These are phyloP conservation scores for Ypsolopha scabrella DNA, from an alignment of 2,888 invertebrate genomes.

Conservation along the genomic window DNA sequence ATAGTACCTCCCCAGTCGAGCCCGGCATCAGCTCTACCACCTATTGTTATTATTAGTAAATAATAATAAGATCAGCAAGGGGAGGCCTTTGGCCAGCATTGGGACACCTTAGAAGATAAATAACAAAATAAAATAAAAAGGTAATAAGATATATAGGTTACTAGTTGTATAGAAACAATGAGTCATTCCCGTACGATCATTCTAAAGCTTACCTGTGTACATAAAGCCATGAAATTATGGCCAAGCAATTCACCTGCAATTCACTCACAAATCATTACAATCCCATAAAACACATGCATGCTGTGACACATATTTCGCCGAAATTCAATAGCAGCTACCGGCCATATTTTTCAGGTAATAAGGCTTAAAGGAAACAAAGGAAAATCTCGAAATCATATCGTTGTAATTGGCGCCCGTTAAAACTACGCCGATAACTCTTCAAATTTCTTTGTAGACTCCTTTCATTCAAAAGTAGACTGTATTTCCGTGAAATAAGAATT, in stretches of 20 bases:
- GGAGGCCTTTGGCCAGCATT: too few relatives aligned
- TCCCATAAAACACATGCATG: background rate
- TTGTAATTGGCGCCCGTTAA: constrained; percentile 29
- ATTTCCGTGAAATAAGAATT: background rate
- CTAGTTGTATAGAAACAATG: too few relatives aligned
- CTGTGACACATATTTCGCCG: background rate
- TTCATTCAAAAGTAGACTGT: background rate
- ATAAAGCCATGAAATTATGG: background rate
- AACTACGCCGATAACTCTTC: constrained; percentile 27
- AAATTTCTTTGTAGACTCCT: background rate
- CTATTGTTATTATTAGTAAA: too few relatives aligned
- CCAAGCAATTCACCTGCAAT: background rate
- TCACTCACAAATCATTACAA: background rate
- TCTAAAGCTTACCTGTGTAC: background rate
- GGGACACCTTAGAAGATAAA: too few relatives aligned
- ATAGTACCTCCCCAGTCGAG: too few relatives aligned
- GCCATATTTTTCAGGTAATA: background rate
- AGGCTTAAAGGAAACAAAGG: background rate
- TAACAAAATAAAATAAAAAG: too few relatives aligned
- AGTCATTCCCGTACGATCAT: background rate
- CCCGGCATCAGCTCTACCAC: too few relatives aligned
- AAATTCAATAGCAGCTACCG: background rate
- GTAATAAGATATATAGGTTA: too few relatives aligned
- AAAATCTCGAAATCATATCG: constrained; percentile 15
- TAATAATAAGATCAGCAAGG: too few relatives aligned